Percentiles rank a stretch among this genome's conserved stretches.
These are phyloP conservation scores for Priocnemis perturbator DNA, from an alignment of 2,888 invertebrate genomes.

Conservation along the genomic window DNA sequence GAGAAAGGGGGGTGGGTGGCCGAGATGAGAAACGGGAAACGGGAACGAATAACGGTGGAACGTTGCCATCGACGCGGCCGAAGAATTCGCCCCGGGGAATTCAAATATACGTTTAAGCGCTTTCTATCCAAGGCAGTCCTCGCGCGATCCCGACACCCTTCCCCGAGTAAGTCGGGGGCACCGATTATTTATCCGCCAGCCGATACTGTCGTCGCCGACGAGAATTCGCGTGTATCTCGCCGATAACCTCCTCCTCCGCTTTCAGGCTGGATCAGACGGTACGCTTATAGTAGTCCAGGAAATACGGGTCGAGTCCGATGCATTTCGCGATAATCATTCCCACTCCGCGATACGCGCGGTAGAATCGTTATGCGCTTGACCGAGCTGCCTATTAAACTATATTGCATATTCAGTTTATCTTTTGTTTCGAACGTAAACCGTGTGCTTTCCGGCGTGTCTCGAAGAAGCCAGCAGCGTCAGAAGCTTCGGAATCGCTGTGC, in stretches of 20 bases:
- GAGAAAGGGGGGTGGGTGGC: background rate
- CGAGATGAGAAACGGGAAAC: slow-evolving; percentile 16
- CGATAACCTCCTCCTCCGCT: background rate
- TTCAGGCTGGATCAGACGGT: no score
- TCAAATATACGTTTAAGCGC: slow-evolving; percentile 59
- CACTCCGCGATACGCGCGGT: no score
- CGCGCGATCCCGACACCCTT: slow-evolving; percentile 24
- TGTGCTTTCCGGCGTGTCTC: no score
- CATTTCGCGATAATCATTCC: no score
- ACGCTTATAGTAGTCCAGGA: no score
- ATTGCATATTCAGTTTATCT: slow-evolving; percentile 7
- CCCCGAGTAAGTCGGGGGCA: slow-evolving; percentile 23
- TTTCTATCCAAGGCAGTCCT: background rate
- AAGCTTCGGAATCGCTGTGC: no score
- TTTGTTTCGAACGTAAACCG: no score
- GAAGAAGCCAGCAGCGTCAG: no score
- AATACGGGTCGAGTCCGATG: no score
- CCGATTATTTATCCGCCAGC: slow-evolving; percentile 37
- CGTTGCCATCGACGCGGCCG: slow-evolving; percentile 29
- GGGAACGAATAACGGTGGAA: slow-evolving; percentile 51
- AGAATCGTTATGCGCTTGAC: no score
- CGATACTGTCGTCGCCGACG: background rate
- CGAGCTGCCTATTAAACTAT: slow-evolving; percentile 20
- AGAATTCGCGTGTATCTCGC: background rate
- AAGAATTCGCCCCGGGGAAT: slow-evolving; percentile 60